phyloP scores from a whole-genome alignment of 2,797 vertebrate genomes.

The Melanotaenia trifasciata region DNA sequence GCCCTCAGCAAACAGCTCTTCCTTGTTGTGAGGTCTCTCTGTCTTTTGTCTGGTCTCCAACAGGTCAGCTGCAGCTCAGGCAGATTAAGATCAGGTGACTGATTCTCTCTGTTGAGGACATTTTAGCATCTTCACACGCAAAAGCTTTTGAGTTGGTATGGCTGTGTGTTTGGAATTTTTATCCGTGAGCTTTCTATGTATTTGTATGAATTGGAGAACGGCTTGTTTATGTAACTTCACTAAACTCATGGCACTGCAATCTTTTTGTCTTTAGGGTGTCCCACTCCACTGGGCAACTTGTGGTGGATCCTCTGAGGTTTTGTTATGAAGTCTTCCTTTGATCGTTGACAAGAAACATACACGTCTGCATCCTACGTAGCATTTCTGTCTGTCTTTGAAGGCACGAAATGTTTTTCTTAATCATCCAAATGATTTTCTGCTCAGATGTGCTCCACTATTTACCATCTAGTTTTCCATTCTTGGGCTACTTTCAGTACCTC shows the following conservation, averaged over 20 bases:
- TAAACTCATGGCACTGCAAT: neutral
- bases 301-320: neutral
- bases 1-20: neutral
- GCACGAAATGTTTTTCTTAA: slow-evolving; percentile 15
- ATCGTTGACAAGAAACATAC: neutral
- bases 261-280: slow-evolving; percentile 4
- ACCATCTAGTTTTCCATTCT: neutral
- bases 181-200: neutral
- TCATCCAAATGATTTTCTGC: slow-evolving; percentile 8
- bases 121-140: slow-evolving; percentile 14
- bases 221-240: neutral
- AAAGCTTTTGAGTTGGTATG: neutral
- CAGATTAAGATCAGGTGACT: neutral
- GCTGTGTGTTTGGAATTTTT: neutral
- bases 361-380: neutral
- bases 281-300: neutral
- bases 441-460: slow-evolving; percentile 3
- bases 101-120: slow-evolving; percentile 3
- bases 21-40: neutral
- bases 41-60: slow-evolving; percentile 2
- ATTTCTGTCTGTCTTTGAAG: neutral
- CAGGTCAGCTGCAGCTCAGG: neutral
- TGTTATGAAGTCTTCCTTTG: slow-evolving; percentile 5
- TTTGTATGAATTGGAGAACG: neutral
- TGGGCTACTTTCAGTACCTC: neutral